Conservation (phyloP, 2,888 invertebrate genomes). For the Nemoura dubitans region DNA sequence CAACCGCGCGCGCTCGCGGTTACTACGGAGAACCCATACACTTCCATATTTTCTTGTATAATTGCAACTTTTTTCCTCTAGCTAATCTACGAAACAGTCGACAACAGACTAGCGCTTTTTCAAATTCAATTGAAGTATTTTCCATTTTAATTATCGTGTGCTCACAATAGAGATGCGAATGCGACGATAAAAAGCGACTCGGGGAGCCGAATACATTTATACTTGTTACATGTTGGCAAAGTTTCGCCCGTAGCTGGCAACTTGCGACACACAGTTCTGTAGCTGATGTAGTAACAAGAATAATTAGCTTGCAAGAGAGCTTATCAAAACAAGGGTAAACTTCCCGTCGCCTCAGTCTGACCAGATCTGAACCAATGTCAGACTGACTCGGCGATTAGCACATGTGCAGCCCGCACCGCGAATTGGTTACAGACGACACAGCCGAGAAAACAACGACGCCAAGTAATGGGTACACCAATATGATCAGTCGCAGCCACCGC, state of each 20-base stretch:
- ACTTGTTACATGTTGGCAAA: neutral
- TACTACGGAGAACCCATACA: neutral
- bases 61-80: neutral
- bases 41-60: neutral
- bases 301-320: neutral
- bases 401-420: too few relatives aligned
- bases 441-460: neutral
- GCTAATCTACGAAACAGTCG: neutral
- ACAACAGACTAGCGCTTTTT: neutral
- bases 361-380: neutral
- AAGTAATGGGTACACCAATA: neutral
- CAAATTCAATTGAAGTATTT: neutral
- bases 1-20: neutral
- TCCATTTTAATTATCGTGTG: neutral
- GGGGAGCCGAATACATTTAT: neutral
- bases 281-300: neutral
- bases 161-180: neutral
- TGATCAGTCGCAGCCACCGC: too few relatives aligned
- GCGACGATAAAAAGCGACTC: neutral
- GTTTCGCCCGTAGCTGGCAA: neutral
- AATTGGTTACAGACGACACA: too few relatives aligned
- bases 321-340: conserved; percentile 3
- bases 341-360: neutral
- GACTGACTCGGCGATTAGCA: neutral
- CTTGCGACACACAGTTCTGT: neutral